These are phyloP conservation scores for Drosophila varians DNA, from an alignment of 1,140 invertebrate genomes.

Conservation along the genomic window DNA sequence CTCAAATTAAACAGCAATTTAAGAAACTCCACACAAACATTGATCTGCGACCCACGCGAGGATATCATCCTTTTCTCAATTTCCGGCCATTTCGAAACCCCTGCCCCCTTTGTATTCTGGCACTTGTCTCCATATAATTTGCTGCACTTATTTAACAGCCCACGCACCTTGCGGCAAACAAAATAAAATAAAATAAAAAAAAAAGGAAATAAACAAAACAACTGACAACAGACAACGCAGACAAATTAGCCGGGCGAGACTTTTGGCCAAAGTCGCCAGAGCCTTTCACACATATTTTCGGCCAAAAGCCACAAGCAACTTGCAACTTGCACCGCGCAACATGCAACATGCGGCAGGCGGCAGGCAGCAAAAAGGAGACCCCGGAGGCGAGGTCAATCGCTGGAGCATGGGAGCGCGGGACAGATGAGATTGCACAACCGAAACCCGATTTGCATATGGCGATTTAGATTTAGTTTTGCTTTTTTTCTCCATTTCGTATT, in stretches of 20 bases:
- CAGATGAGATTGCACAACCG: conserved; percentile 60
- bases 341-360: conserved; percentile 12
- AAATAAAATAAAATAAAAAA: conserved; percentile 14
- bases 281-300: conserved; percentile 46
- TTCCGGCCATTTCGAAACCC: conserved; percentile 44
- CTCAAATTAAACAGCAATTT: conserved; percentile 26
- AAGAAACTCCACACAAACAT: conserved; percentile 20
- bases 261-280: conserved; percentile 49
- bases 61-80: conserved; percentile 45
- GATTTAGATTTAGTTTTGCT: conserved; percentile 61
- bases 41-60: conserved; percentile 52
- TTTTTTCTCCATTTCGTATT: conserved; percentile 17
- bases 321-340: conserved; percentile 27
- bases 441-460: conserved; percentile 71
- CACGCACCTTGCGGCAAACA: conserved; percentile 51
- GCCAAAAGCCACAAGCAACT: conserved; percentile 35
- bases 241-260: conserved; percentile 60
- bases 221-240: conserved; percentile 31
- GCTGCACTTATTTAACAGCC: conserved; percentile 76
- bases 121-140: conserved; percentile 80
- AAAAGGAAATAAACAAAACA: conserved; percentile 9
- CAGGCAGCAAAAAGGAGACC: conserved; percentile 34
- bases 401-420: conserved; percentile 65
- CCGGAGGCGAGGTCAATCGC: conserved; percentile 61
- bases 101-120: conserved; percentile 1